Evolutionary conservation across 2,888 invertebrate genomes (phyloP).

Genomic region (Agrotis ipsilon): DNA sequence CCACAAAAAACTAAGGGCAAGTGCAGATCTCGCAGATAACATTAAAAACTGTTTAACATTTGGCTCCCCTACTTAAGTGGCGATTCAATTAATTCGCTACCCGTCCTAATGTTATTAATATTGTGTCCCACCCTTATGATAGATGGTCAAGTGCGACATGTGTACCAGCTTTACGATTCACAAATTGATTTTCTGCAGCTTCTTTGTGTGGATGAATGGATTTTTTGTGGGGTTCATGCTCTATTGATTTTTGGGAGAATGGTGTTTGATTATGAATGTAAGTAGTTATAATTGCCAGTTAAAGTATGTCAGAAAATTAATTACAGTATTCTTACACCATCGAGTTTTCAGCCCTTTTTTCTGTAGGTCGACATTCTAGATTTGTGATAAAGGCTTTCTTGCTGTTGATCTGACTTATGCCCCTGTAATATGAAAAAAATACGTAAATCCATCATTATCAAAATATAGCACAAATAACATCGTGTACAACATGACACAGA

Average conservation of each 20-base stretch:
- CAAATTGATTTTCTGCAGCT: slow-evolving; percentile 80
- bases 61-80: slow-evolving; percentile 75
- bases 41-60: slow-evolving; percentile 89
- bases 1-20: slow-evolving; percentile 56
- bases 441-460: no score
- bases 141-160: slow-evolving; percentile 86
- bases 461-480: no score
- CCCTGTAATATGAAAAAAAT: no score
- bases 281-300: background rate
- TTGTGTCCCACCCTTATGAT: slow-evolving; percentile 80
- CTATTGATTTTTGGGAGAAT: slow-evolving; percentile 32
- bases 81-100: slow-evolving; percentile 84
- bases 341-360: background rate
- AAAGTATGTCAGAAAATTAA: background rate
- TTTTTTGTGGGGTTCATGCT: slow-evolving; percentile 43
- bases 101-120: slow-evolving; percentile 83
- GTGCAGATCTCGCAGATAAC: slow-evolving; percentile 75
- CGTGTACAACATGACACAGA: no score
- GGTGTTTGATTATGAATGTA: slow-evolving; percentile 3
- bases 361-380: background rate
- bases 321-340: background rate
- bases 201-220: slow-evolving; percentile 47
- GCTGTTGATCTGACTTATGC: no score
- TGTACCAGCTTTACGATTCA: slow-evolving; percentile 81
- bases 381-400: background rate